phyloP scores from a whole-genome alignment of 2,888 invertebrate genomes.

The Pelosia muscerda region DNA sequence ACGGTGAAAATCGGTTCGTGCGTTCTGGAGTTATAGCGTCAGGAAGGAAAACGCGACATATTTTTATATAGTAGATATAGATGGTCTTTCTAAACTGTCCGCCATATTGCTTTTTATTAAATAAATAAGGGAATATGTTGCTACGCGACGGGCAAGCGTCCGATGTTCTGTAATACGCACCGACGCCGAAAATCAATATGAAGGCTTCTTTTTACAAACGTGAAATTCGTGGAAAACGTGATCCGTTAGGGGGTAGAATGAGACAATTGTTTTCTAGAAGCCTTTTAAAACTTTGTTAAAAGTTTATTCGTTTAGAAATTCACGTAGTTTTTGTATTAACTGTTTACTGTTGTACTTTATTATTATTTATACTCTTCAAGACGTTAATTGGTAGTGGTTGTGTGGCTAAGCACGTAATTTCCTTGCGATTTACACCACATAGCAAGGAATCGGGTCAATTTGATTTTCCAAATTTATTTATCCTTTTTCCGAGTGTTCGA shows the following conservation, averaged over 20 bases:
- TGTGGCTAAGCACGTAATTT: too few relatives aligned
- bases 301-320: not conserved
- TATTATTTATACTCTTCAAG: too few relatives aligned
- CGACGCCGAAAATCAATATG: slow-evolving; percentile 26
- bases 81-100: not conserved
- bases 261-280: not conserved
- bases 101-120: slow-evolving; percentile 14
- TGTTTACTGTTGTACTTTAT: too few relatives aligned
- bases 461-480: too few relatives aligned
- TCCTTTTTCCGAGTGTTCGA: too few relatives aligned
- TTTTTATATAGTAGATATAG: too few relatives aligned
- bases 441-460: too few relatives aligned
- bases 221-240: not conserved
- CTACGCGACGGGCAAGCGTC: slow-evolving; percentile 11
- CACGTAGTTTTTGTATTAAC: not conserved
- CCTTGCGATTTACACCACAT: too few relatives aligned
- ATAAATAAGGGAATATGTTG: slow-evolving; percentile 15
- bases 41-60: too few relatives aligned
- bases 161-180: slow-evolving; percentile 14
- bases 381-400: too few relatives aligned
- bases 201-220: slow-evolving; percentile 11
- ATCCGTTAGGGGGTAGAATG: not conserved
- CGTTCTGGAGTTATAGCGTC: too few relatives aligned
- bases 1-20: too few relatives aligned
- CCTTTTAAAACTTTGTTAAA: not conserved